Base-by-base conservation (phyloP, 1,140 invertebrate genomes). In the Cyrtorhinus lividipennis region DNA sequence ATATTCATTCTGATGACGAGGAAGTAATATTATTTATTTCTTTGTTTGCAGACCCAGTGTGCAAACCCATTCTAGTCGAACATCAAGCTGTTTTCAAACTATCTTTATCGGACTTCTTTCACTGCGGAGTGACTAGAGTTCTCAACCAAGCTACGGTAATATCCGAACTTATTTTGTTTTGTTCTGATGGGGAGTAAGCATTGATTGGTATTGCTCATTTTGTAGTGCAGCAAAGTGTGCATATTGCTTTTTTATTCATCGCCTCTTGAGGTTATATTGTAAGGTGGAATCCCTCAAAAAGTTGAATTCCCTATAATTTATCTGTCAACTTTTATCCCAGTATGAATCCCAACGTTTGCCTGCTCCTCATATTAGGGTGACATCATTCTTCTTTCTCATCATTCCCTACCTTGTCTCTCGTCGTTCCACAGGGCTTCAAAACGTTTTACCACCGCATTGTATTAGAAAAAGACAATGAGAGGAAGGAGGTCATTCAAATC, bases 361-460 rank as follows among this genome's bases (percentile, higher is more conserved):
- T 68, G 56, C 64, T n/a, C n/a, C n/a, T n/a, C n/a, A n/a, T n/a
- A n/a, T 44, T 44, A 8, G 38, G 38, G 38, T 44, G n/a, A n/a
- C 8, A 44, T 10, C 38, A 44, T 44, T 44, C n/a, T 44, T 44
- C 8, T 44, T 10, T n/a, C 8, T 10, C 38, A 8, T n/a, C 38
- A 8, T n/a, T 10, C 38, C 38, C 38, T 44, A 8, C n/a, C 38
- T 44, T 64, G 60, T 65, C 64, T 76, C n/a, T 44, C 8, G 8
- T 8, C n/a, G 38, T 10, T 8, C n/a, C n/a, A n/a, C 74, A 86
- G 83, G 85, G 83, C 27, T 81, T 80, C 69, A 78, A 80, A 67
- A 79, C 83, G 18, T 89, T 81, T 73, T 87, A 88, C 71, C 84
- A 88, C 70, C 82, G 83, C 67, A 78, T 90, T 38, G 77, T 87